Percentiles rank a stretch among this genome's conserved stretches.
These are phyloP conservation scores for Megaustenia siamemsis DNA, from an alignment of 2,888 invertebrate genomes.

Conservation along the genomic window DNA sequence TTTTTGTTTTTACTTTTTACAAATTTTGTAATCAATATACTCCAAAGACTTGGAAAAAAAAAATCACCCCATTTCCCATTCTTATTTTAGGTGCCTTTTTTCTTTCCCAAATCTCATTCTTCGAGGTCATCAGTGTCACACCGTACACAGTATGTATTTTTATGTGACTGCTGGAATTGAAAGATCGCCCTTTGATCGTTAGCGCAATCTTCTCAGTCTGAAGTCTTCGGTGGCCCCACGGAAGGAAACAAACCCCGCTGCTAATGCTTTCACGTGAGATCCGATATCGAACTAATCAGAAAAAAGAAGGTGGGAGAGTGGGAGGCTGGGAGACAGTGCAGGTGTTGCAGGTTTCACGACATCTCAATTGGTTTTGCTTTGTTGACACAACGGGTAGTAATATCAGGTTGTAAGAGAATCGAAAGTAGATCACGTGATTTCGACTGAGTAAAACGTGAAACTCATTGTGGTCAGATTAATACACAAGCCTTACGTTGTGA, in stretches of 20 bases:
- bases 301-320: background rate
- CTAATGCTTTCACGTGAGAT: background rate
- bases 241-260: background rate
- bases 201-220: background rate
- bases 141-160: background rate
- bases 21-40: too few relatives aligned
- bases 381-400: conserved; percentile 4
- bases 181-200: background rate
- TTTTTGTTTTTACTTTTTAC: too few relatives aligned
- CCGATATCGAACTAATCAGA: conserved; percentile 19
- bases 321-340: background rate
- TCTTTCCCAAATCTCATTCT: too few relatives aligned
- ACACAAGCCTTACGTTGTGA: too few relatives aligned
- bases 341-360: background rate
- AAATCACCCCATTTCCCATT: too few relatives aligned
- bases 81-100: too few relatives aligned
- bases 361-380: background rate
- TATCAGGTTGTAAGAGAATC: background rate
- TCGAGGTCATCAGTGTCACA: background rate
- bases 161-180: background rate
- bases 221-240: background rate
- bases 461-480: too few relatives aligned
- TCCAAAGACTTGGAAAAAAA: too few relatives aligned
- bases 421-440: background rate
- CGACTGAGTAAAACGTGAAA: background rate